Evolutionary conservation across 64 coral and sea anemone species (phyloP), one percentile per base, ranked within the genome.

Genomic region (Porites lutea): DNA sequence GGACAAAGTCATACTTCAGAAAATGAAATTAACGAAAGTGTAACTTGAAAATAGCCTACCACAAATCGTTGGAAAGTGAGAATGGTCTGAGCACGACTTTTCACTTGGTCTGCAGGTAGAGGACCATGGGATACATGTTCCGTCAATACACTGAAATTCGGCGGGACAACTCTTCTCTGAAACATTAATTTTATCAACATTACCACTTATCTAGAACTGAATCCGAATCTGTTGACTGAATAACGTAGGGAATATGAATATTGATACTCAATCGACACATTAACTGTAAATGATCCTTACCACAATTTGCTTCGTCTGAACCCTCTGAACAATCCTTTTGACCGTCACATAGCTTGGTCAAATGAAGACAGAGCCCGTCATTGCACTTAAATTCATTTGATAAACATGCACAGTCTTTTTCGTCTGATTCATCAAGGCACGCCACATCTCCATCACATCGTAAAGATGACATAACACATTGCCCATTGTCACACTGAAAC

Each of bases 361-460:
- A 75, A 53, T 92, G 64, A 62, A 95, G 37, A 71, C 94, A 95
- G 65, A 13, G 52, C 2, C 94, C 94, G 15, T 58, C 52, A 16
- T 74, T n/a, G 48, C 94, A 95, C 20, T 78, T 92, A 68, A 95
- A 92, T 13, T 95, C 82, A 59, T 52, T 72, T 18, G 94, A 88
- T 15, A 88, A 47, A 37, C 94, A 95, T 54, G 58, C 82, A 49
- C 93, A 95, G 62, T 95, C 76, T 16, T 79, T 70, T 82, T 95
- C 93, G 61, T 95, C 88, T 79, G 93, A 95, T 2, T 89, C 77
- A 14, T 95, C 93, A 7, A 90, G 18, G 8, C 93, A 95, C 12
- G 88, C 93, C 20, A 49, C 43, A 60, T 95, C 93, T 5, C 93
- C 88, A 53, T 95, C 93, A 43, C 93, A 95, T 14, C 88, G 88